Conservation (phyloP, 2,113 vertebrate genomes). For the Lonchura striata region DNA sequence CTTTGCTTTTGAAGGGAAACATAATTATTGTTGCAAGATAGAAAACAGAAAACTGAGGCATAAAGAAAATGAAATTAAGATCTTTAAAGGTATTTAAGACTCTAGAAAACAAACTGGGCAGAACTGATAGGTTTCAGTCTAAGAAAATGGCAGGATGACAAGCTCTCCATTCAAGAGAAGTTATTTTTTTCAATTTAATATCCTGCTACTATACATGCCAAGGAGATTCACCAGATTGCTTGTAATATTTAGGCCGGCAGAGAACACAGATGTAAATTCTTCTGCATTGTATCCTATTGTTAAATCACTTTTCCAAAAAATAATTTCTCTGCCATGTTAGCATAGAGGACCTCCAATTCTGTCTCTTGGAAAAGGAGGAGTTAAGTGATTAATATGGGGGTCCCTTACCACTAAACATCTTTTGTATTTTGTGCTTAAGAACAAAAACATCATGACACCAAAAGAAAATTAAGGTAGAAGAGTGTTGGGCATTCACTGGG, state of each 20-base stretch:
- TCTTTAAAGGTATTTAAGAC: neutral
- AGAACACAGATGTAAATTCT: neutral
- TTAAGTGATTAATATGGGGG: neutral
- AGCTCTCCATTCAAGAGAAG: neutral
- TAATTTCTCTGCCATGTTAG: neutral
- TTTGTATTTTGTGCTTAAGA: neutral
- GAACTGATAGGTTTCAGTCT: neutral
- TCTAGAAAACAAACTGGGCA: neutral
- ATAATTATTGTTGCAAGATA: neutral
- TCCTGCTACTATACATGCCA: neutral
- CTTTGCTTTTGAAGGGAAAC: neutral
- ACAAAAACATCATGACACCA: neutral
- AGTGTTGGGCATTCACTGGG: neutral
- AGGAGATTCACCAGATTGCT: neutral
- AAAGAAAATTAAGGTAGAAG: neutral
- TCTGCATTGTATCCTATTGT: neutral
- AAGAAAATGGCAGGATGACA: neutral
- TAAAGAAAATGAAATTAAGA: neutral
- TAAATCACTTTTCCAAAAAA: neutral
- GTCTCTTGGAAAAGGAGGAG: neutral
- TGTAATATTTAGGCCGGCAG: neutral
- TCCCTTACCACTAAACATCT: neutral
- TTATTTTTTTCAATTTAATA: neutral
- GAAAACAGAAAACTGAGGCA: neutral
- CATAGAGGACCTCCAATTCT: neutral